Percentiles rank a stretch among this genome's conserved stretches.
These are phyloP conservation scores for Turnix velox DNA, from an alignment of 2,113 vertebrate species.

Conservation along the genomic window DNA sequence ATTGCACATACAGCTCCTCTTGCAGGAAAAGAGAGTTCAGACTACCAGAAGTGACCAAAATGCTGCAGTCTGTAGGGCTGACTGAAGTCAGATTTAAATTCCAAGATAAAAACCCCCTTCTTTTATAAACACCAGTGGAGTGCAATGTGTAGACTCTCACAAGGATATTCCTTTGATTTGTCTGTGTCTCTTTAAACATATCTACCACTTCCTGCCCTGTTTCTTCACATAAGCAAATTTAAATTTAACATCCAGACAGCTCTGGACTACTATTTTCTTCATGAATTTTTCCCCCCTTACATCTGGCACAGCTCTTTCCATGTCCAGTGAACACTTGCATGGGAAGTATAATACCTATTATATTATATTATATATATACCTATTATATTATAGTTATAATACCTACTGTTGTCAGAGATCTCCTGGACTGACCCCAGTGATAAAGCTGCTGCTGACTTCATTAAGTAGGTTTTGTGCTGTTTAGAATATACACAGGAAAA, in stretches of 20 bases:
- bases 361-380: too few relatives aligned
- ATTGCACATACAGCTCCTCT: neutral
- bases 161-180: neutral
- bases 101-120: neutral
- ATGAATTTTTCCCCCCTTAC: neutral
- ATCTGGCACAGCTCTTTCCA: neutral
- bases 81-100: neutral
- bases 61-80: neutral
- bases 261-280: neutral
- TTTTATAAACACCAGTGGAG: neutral
- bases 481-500: neutral
- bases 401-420: neutral
- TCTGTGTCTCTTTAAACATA: neutral
- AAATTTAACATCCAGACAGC: neutral
- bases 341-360: neutral
- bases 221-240: neutral
- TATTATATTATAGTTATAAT: neutral
- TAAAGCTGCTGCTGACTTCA: conserved; percentile 19
- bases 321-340: neutral
- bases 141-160: neutral
- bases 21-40: neutral
- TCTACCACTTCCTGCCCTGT: neutral
- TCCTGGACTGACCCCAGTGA: neutral
- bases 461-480: neutral
- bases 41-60: neutral